Percentiles rank a stretch among this genome's conserved stretches.
These are phyloP conservation scores for Drosophila mettleri DNA, from an alignment of 2,888 invertebrate genomes.

Conservation along the genomic window DNA sequence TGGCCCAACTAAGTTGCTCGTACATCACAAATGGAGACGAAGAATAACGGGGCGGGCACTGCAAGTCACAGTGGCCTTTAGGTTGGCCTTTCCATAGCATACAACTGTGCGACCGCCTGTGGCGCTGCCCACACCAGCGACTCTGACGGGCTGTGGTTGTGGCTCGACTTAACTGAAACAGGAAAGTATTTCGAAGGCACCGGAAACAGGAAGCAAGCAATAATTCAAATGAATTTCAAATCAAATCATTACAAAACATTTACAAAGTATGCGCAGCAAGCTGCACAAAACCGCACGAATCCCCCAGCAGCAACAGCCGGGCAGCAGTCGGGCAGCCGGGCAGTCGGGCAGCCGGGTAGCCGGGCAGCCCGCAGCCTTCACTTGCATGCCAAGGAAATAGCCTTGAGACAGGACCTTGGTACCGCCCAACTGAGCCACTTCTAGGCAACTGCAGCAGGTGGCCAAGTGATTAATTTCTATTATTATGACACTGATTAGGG, in stretches of 20 bases:
- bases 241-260: conserved; percentile 83
- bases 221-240: conserved; percentile 84
- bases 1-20: conserved; percentile 61
- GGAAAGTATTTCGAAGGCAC: conserved; percentile 80
- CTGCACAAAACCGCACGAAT: conserved; percentile 74
- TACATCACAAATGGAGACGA: conserved; percentile 56
- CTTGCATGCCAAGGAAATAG: conserved; percentile 35
- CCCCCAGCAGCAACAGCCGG: conserved; percentile 10
- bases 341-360: background rate
- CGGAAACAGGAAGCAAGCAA: conserved; percentile 84
- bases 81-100: conserved; percentile 66
- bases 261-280: conserved; percentile 79
- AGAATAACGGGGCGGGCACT: conserved; percentile 7
- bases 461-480: conserved; percentile 75
- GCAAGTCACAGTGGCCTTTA: conserved; percentile 54
- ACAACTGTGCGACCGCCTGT: conserved; percentile 71
- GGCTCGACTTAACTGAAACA: conserved; percentile 66
- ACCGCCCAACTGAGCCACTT: background rate
- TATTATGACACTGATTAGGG: conserved; percentile 79
- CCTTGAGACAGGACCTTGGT: conserved; percentile 22
- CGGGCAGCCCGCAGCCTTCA: conserved; percentile 1
- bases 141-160: conserved; percentile 12
- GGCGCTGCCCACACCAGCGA: conserved; percentile 33
- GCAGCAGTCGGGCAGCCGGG: too few relatives aligned
- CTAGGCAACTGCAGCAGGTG: conserved; percentile 49